phyloP scores from a whole-genome alignment of 2,113 vertebrate genomes.

The Calyptomena viridis region DNA sequence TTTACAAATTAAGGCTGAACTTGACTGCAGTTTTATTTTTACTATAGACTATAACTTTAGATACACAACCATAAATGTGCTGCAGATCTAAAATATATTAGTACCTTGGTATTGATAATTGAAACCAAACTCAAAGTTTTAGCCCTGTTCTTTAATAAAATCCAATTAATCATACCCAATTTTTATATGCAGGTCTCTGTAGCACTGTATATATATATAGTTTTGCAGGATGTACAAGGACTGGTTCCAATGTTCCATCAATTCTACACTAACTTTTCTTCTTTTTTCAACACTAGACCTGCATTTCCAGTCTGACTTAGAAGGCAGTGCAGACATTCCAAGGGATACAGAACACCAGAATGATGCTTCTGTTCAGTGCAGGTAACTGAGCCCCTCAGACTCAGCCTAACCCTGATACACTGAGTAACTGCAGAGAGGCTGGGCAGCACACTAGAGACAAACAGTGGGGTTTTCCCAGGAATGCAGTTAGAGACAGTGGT shows the following conservation, averaged over 20 bases:
- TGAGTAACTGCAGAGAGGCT: not conserved
- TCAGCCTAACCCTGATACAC: slow-evolving; percentile 14
- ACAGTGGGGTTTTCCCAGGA: not conserved
- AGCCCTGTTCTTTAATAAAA: slow-evolving; percentile 29
- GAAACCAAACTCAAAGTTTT: slow-evolving; percentile 31
- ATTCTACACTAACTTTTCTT: not conserved
- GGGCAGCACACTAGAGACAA: slow-evolving; percentile 48
- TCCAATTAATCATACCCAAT: not conserved
- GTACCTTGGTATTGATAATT: not conserved
- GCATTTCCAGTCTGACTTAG: slow-evolving; percentile 9
- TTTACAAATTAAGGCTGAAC: not conserved
- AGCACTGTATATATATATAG: not conserved
- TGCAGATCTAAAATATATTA: not conserved
- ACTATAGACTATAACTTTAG: not conserved
- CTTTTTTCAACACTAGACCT: not conserved
- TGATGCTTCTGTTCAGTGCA: slow-evolving; percentile 50
- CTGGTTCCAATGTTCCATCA: not conserved
- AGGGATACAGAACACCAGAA: slow-evolving; percentile 39
- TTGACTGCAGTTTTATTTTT: slow-evolving; percentile 22
- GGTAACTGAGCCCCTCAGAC: slow-evolving; percentile 15
- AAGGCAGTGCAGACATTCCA: not conserved
- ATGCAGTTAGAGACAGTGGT: not conserved
- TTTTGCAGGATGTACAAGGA: not conserved
- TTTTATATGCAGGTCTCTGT: not conserved
- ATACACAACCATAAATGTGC: not conserved